Conservation (phyloP, 2,888 invertebrate genomes). For the Pristionchus exspectatus region DNA sequence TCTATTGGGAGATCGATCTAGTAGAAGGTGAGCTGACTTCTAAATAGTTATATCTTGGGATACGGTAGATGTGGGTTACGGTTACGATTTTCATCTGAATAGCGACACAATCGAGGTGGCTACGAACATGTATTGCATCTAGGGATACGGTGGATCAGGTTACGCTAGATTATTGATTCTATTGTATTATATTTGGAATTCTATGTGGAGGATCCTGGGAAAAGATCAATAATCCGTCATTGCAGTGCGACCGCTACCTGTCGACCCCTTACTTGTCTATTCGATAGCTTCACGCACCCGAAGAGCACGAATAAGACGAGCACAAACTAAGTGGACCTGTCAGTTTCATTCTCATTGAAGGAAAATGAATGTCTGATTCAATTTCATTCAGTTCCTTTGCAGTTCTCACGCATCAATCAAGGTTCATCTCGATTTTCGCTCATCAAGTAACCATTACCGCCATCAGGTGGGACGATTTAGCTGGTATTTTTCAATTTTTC, state of each 20-base stretch:
- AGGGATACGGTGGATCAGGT: too few relatives aligned
- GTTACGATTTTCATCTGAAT: too few relatives aligned
- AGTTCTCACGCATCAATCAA: slow-evolving; percentile 32
- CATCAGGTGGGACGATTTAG: neutral
- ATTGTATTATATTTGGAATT: too few relatives aligned
- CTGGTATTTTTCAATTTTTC: neutral
- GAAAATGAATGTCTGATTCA: neutral
- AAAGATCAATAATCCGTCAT: neutral
- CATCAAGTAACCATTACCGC: slow-evolving; percentile 48
- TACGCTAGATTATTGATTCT: too few relatives aligned
- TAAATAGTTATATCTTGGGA: too few relatives aligned
- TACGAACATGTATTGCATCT: too few relatives aligned
- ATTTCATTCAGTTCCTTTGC: neutral
- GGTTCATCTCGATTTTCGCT: slow-evolving; percentile 6
- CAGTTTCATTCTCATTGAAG: neutral
- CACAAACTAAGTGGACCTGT: slow-evolving; percentile 31
- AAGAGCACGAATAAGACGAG: slow-evolving; percentile 33
- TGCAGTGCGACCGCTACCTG: slow-evolving; percentile 25
- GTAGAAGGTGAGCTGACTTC: too few relatives aligned
- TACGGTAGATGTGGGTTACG: too few relatives aligned
- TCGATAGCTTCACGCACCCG: slow-evolving; percentile 5
- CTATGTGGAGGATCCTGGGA: too few relatives aligned
- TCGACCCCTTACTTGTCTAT: slow-evolving; percentile 17
- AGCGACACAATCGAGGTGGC: too few relatives aligned
- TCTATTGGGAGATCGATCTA: too few relatives aligned